Evolutionary conservation across 2,113 vertebrate genomes (phyloP), one percentile per base, ranked within the genome.

Genomic region (Sylvilagus bachmani): DNA sequence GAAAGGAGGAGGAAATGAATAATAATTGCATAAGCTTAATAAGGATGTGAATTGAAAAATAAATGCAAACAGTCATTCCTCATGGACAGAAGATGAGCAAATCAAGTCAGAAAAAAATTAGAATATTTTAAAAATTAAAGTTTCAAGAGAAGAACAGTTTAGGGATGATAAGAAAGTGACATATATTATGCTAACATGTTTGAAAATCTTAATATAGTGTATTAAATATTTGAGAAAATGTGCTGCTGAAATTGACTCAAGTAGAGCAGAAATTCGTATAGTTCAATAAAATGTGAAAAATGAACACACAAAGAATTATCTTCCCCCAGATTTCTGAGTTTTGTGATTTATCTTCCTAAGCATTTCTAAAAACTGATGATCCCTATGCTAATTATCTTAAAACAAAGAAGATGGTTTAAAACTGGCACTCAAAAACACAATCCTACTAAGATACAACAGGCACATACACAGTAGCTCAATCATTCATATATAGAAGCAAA

Each of bases 151-250:
- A 93, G 55, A 86, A 27, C 70, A 19, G 64, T 21, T 75, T 49
- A 64, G 86, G 80, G 86, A 81, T 82, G 33, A 88, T 49, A 88
- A 75, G 5, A 22, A 55, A 27, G 62, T 49, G 27, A 5, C 6
- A 55, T 61, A 70, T 44, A 75, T 73, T 74, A 58, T 78, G 29
- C 8, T 91, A 90, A 84, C 33, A 80, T 67, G 25, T 21, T 90
- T 95, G 31, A 93, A 86, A 93, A 70, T n/a, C 3, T 78, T 67
- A 87, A 49, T 51, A 69, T 94, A 79, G 74, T 84, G 5, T 11
- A 79, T 55, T 73, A 51, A 87, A 33, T 77, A 90, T 90, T 87
- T 94, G 22, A 92, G 44, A 89, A 90, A 94, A 86, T 83, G 19
- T 44, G 11, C 33, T 86, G 36, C 29, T 74, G 22, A 90, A 78